Conservation (phyloP, 2,113 vertebrate genomes). For the Osmerus mordax region DNA sequence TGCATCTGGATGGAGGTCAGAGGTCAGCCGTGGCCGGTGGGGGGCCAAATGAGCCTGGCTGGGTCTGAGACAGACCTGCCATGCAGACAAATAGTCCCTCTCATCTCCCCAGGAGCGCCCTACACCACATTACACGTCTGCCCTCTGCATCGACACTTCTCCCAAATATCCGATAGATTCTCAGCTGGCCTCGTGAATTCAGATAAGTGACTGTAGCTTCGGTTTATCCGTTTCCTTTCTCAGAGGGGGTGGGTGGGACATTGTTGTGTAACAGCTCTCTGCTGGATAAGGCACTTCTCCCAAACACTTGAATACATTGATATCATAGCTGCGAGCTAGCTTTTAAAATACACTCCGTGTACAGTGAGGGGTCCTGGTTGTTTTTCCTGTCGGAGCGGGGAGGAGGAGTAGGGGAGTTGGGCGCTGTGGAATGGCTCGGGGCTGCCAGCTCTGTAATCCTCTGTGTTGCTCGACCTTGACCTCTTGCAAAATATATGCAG, state of each 20-base stretch:
- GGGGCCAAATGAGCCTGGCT: slow-evolving; percentile 52
- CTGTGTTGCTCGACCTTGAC: slow-evolving; percentile 53
- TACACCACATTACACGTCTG: slow-evolving; percentile 40
- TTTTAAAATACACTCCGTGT: slow-evolving; percentile 38
- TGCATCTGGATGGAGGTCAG: slow-evolving; percentile 59
- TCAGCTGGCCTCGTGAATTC: slow-evolving; percentile 35
- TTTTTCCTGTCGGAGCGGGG: slow-evolving; percentile 63
- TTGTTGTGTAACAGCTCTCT: slow-evolving; percentile 60
- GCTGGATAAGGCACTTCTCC: slow-evolving; percentile 45
- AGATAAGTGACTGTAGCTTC: slow-evolving; percentile 59
- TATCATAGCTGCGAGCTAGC: slow-evolving; percentile 66
- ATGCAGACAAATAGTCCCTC: slow-evolving; percentile 55
- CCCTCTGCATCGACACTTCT: slow-evolving; percentile 55
- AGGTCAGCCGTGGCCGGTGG: slow-evolving; percentile 55
- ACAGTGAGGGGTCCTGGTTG: neutral
- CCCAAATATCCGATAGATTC: slow-evolving; percentile 48
- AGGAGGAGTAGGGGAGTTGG: slow-evolving; percentile 26
- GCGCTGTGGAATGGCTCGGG: slow-evolving; percentile 45
- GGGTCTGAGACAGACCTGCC: slow-evolving; percentile 29
- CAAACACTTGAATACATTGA: slow-evolving; percentile 62
- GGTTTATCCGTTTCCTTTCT: slow-evolving; percentile 52
- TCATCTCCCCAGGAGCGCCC: slow-evolving; percentile 17
- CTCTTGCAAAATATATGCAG: slow-evolving; percentile 47
- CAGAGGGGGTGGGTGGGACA: slow-evolving; percentile 47
- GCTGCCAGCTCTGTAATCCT: slow-evolving; percentile 52